phyloP scores from a whole-genome alignment of 1,140 invertebrate species.

The Drosophila carrolli region DNA sequence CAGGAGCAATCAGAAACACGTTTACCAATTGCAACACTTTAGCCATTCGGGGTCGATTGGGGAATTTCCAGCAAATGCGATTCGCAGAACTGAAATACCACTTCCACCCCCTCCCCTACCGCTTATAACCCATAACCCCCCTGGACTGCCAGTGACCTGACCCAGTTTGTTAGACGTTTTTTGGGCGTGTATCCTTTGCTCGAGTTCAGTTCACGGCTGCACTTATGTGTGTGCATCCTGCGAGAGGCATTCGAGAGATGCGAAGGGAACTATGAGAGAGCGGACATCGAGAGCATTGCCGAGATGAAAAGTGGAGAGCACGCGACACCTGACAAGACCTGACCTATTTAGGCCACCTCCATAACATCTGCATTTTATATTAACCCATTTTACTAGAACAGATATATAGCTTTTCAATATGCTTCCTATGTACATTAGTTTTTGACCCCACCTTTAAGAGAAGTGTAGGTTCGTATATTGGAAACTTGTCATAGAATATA shows the following conservation, averaged over 20 bases:
- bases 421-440: neutral
- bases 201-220: slow-evolving; percentile 71
- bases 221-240: slow-evolving; percentile 39
- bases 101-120: neutral
- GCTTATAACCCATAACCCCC: neutral
- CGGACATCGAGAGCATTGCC: slow-evolving; percentile 23
- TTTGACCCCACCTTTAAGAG: neutral
- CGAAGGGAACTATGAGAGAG: neutral
- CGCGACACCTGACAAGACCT: slow-evolving; percentile 46
- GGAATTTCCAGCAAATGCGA: slow-evolving; percentile 70
- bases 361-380: slow-evolving; percentile 14
- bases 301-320: slow-evolving; percentile 15
- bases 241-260: slow-evolving; percentile 1
- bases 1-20: slow-evolving; percentile 60
- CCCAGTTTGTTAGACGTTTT: slow-evolving; percentile 71
- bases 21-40: slow-evolving; percentile 61
- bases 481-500: too few species aligned
- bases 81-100: slow-evolving; percentile 47
- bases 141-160: slow-evolving; percentile 64
- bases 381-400: slow-evolving; percentile 16
- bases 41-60: slow-evolving; percentile 48
- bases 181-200: slow-evolving; percentile 76
- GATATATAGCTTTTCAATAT: neutral
- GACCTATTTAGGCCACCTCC: slow-evolving; percentile 56
- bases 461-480: too few species aligned